A percentile compares a stretch with the other conserved stretches of the same genome.
phyloP scores from a whole-genome alignment of 1,140 invertebrate genomes.

The Lucilia sericata region DNA sequence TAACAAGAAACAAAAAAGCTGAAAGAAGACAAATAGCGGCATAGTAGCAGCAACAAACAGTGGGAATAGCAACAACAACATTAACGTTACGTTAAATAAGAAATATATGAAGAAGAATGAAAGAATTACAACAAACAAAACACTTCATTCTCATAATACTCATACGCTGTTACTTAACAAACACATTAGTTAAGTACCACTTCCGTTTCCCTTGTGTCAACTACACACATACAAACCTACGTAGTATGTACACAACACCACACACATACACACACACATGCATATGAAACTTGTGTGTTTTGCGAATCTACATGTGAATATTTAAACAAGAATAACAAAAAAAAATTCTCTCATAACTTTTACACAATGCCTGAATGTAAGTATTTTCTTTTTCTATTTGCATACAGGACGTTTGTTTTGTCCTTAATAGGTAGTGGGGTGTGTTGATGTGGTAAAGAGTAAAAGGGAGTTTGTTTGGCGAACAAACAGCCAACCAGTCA shows the following conservation, averaged over 20 bases:
- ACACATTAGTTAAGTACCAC: slow-evolving; percentile 44
- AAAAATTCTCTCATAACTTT: too few relatives aligned
- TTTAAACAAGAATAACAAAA: too few relatives aligned
- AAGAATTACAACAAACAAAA: slow-evolving; percentile 18
- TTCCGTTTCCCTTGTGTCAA: slow-evolving; percentile 36
- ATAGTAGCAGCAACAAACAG: not conserved
- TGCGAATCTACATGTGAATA: too few relatives aligned
- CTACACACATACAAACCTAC: not conserved
- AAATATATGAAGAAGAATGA: not conserved
- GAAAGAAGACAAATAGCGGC: not conserved
- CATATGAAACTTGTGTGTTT: too few relatives aligned
- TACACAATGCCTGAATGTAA: not conserved
- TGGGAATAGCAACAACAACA: not conserved
- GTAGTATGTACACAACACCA: too few relatives aligned
- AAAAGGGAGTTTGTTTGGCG: not conserved
- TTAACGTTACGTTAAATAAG: not conserved
- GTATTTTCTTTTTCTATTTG: slow-evolving; percentile 7
- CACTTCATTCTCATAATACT: slow-evolving; percentile 16
- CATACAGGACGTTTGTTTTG: slow-evolving; percentile 23
- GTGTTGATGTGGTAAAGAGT: not conserved
- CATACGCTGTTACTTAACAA: slow-evolving; percentile 27
- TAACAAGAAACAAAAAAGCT: not conserved
- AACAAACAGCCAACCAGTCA: not conserved
- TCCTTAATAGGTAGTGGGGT: not conserved
- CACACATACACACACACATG: not conserved